Evolutionary conservation across 2,113 vertebrate species (phyloP), one percentile per base, ranked within the genome.

Genomic region (Cairina moschata): DNA sequence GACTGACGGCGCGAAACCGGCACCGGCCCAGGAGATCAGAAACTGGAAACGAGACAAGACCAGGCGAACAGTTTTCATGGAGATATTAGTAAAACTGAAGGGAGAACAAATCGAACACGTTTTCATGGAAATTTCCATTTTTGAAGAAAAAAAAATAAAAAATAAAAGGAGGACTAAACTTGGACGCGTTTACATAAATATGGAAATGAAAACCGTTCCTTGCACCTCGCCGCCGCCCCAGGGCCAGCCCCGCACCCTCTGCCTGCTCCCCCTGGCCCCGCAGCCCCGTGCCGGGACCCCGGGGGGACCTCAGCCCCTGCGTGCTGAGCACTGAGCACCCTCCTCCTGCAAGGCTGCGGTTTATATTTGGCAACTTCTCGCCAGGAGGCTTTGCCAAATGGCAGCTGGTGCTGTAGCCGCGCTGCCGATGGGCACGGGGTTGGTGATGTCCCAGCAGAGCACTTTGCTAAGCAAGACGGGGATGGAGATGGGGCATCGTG

Each of bases 41-140:
- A 69, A 34, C 80, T 22, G 21, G 76, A 63, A 83, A 68, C 13
- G 56, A 90, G 90, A 65, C 28, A 29, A 75, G 36, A 69, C 56
- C 67, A 89, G 76, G 56, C 0, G 0, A 72, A 79, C 21, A 4
- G 91, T 79, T 79, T 62, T 38, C 77, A 26, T 15, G 14, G 36
- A 17, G 68, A 55, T 83, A 72, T 89, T 79, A 73, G 62, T 18
- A 54, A 93, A 95, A 86, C 17, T 4, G 29, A 91, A 86, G 23
- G 80, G 73, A 88, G 60, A 88, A 90, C 20, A 90, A 67, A 91
- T 20, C 3, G 0, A 95, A 77, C 13, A 23, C 40, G 69, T 82
- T 95, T 96, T 75, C 86, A 96, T 86, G 93, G 96, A 96, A 94
- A 97, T 94, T 96, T 96, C 92, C 88, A 65, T 95, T 94, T 96